Base-by-base conservation (phyloP, 2,888 invertebrate species). In the Octonoba sinensis region DNA sequence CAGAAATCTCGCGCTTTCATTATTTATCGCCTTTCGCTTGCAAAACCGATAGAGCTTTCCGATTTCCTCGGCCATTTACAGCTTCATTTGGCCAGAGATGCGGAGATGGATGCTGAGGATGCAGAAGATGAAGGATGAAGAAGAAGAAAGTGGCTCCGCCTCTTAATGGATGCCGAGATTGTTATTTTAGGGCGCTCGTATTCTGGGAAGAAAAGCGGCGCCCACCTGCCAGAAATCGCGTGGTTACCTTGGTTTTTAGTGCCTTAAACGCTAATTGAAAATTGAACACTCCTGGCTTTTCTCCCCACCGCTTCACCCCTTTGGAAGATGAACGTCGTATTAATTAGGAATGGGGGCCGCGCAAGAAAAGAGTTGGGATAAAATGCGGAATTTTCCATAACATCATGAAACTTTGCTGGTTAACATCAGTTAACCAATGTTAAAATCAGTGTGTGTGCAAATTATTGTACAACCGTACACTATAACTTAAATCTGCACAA, bases 191-290 rank as follows among this genome's bases (percentile, higher is more conserved):
- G 69, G 76, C 76, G 62, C 54, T 65, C 56, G 59, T 60, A 47
- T 60, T 67, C 72, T 79, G 79, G 74, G 81, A 70, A 81, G 74
- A 74, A 75, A 73, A 78, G 56, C 65, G 36, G 24, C 62, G 67
- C 60, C 73, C 73, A 79, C 79, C 73, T 79, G 79, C 57, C 70
- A 18, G 24, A 60, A 47, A 77, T 70, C 44, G 54, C 79, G 65
- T 69, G 74, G 74, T 74, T 78, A 81, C 73, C 81, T 69, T 59
- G 56, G 81, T 82, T 82, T 82, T 82, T 82, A 82, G 81, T 75
- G 69, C 47, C 65, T 65, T 60, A 66, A 79, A 72, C 78, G 81
- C 81, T 82, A 82, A 82, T 82, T 82, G 81, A 82, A 82, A 82
- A 82, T 59, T 74, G 81, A 82, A 82, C 81, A 82, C 81, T 66